Base-by-base conservation (phyloP, 2,888 invertebrate species). In the Leptura quadrifasciata region DNA sequence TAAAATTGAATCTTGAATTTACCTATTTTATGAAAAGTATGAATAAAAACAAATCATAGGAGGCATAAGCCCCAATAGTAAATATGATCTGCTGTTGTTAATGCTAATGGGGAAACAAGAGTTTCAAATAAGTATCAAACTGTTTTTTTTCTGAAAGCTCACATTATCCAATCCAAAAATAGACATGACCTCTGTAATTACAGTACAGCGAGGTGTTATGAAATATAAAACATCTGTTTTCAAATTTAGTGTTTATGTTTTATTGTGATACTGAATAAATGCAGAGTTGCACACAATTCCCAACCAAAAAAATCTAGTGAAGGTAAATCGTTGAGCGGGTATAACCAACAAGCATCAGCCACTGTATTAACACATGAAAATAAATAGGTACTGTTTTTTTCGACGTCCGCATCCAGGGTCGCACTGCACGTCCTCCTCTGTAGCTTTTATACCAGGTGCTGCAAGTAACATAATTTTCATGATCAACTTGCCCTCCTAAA, bases 291-390 rank as follows among this genome's bases (percentile, higher is more conserved):
- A 85, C 81, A 81, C 85, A 87, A 88, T 88, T 87, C 88, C 88
- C 83, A 89, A 89, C 88, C 87, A 89, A 89, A 88, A 88, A 82
- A 80, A 88, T 89, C 89, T 89, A 89, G 89, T 89, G 89, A 89
- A 89, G 89, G 89, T 89, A 89, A 88, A 88, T 89, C 88, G 88
- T 88, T 89, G 89, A 89, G 89, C 89, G 88, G 89, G 89, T 88
- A 87, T 86, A 89, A 89, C 89, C 89, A 89, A 89, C 89, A 89
- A 89, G 89, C 89, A 89, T 89, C 89, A 89, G 89, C 89, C 89
- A 89, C 89, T 89, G 89, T 89, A 89, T 89, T 84, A 84, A 89
- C 89, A 89, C 89, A 89, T 89, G 89, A 89, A 89, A 89, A 89
- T 88, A 88, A 89, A 90, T 90, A 89, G 87, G 89, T 90, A 90